Conservation (phyloP, 2,797 vertebrate species). For the Tokudaia muenninki region DNA sequence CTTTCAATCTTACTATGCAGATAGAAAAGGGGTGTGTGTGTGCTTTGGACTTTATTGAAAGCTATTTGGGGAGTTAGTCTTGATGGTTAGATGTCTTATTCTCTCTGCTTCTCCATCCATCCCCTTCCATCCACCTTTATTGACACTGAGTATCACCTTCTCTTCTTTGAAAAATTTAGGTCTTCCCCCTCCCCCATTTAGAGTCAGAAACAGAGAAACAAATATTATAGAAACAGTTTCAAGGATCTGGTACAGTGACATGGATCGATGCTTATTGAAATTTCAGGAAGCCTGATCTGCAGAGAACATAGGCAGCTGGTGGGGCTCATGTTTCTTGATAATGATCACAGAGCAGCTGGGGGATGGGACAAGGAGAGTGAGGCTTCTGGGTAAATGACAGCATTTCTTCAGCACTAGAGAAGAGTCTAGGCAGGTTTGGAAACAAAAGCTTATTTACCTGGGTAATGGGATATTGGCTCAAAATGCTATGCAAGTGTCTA, state of each 20-base stretch:
- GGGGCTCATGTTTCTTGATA: conserved; percentile 92
- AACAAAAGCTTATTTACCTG: conserved; percentile 24
- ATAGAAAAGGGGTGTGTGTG: conserved; percentile 15
- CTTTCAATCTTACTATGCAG: conserved; percentile 74
- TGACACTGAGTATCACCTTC: conserved; percentile 53
- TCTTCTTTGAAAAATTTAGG: not conserved
- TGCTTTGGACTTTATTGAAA: conserved; percentile 71
- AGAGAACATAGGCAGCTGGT: conserved; percentile 82
- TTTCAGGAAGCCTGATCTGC: conserved; percentile 91
- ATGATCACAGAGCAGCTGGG: conserved; percentile 87
- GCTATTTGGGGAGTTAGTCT: conserved; percentile 78
- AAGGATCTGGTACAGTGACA: conserved; percentile 92
- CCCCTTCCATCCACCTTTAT: conserved; percentile 53
- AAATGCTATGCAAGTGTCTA: not conserved
- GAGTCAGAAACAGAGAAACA: conserved; percentile 66
- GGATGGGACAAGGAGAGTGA: conserved; percentile 73
- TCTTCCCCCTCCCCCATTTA: conserved; percentile 52
- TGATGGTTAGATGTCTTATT: conserved; percentile 76
- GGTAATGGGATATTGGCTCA: not conserved
- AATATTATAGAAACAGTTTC: conserved; percentile 79
- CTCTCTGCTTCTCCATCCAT: conserved; percentile 69
- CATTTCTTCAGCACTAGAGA: conserved; percentile 32
- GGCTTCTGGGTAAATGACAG: conserved; percentile 60
- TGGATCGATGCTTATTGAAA: conserved; percentile 92
- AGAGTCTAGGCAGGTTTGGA: conserved; percentile 52